These are phyloP conservation scores for Bothrops jararaca DNA, from an alignment of 2,113 vertebrate species.

Conservation along the genomic window DNA sequence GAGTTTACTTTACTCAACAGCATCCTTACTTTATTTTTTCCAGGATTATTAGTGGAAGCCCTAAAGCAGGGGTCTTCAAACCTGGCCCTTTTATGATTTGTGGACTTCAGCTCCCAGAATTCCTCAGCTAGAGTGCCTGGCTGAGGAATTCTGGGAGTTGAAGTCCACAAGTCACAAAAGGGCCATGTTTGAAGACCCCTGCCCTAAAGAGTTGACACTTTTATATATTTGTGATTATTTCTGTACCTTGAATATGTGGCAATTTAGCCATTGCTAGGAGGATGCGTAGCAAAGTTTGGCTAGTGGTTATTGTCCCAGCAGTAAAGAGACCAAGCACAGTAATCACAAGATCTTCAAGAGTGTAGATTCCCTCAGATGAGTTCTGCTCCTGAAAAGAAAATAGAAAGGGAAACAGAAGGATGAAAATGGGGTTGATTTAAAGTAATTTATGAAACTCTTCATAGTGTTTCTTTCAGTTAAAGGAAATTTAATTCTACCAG, in stretches of 20 bases:
- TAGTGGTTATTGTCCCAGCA: conserved; percentile 68
- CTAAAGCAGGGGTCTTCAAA: neutral
- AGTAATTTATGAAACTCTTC: no score
- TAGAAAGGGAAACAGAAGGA: neutral
- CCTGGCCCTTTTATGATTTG: no score
- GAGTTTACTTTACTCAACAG: no score
- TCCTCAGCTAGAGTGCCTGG: no score
- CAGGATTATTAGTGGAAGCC: neutral
- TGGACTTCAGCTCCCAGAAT: no score
- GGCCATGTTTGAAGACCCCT: no score
- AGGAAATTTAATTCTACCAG: no score
- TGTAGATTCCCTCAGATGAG: conserved; percentile 34
- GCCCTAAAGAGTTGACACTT: no score
- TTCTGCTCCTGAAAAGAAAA: conserved; percentile 40
- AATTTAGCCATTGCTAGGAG: conserved; percentile 25
- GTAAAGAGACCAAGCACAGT: conserved; percentile 57
- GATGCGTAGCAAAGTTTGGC: conserved; percentile 59
- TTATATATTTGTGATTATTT: neutral
- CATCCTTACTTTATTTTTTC: neutral
- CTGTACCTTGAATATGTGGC: neutral
- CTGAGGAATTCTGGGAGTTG: no score
- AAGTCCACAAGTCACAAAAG: no score
- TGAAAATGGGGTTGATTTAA: neutral
- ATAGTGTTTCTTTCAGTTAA: no score
- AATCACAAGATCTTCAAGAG: conserved; percentile 50